A percentile compares a stretch with the other conserved stretches of the same genome.
These are phyloP conservation scores for Cephalophus harveyi DNA, from an alignment of 2,113 vertebrate genomes.

Conservation along the genomic window DNA sequence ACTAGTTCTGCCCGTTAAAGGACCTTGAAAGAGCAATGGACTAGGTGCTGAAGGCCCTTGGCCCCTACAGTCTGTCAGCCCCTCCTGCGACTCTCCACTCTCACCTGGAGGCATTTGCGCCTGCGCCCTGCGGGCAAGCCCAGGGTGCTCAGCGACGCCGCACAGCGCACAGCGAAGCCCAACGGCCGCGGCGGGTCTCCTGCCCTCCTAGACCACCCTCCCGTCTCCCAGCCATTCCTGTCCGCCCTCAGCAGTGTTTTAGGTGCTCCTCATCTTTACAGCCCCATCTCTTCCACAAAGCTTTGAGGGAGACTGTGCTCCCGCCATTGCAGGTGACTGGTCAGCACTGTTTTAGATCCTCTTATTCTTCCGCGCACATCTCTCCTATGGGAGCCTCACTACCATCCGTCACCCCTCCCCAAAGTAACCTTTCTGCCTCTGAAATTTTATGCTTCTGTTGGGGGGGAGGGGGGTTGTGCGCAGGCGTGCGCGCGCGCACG, in stretches of 20 bases:
- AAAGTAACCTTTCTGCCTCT: background rate
- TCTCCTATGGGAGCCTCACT: background rate
- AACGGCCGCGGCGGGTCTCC: background rate
- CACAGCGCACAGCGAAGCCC: background rate
- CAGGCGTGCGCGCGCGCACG: fast-evolving
- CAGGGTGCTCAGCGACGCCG: fast-evolving
- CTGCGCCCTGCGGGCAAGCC: background rate
- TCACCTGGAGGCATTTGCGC: background rate
- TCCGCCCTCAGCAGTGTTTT: background rate
- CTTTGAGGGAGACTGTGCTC: background rate
- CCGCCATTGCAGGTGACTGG: background rate
- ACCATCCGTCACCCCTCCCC: background rate
- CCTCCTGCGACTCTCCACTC: background rate
- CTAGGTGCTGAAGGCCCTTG: background rate
- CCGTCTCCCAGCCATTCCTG: background rate
- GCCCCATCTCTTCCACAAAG: background rate
- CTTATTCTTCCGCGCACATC: background rate
- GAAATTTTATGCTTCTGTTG: background rate
- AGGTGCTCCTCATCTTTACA: background rate
- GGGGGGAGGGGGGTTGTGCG: too few relatives aligned
- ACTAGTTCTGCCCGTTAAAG: background rate
- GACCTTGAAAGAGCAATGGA: background rate
- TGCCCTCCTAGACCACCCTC: background rate
- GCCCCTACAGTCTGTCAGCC: background rate
- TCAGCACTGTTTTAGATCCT: background rate